Percentiles rank a stretch among this genome's conserved stretches.
phyloP scores from a whole-genome alignment of 2,797 vertebrate genomes.

The Gambelia wislizenii region DNA sequence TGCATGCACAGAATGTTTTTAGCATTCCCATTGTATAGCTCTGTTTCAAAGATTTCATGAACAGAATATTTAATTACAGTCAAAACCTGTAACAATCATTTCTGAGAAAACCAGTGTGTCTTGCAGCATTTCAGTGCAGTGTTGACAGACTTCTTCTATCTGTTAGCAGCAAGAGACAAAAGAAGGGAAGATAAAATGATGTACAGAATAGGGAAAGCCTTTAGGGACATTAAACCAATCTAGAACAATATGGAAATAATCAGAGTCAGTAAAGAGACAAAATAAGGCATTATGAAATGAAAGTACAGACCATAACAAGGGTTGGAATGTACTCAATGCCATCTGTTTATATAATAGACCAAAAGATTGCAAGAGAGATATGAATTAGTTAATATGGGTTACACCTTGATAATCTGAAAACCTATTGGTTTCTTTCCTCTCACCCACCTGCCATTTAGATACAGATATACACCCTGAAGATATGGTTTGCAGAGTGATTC shows the following conservation, averaged over 20 bases:
- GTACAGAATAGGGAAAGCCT: constrained; percentile 61
- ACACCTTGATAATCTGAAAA: constrained; percentile 38
- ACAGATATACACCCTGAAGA: neutral
- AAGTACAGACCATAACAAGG: constrained; percentile 51
- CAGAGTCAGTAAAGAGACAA: constrained; percentile 71
- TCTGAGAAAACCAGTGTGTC: constrained; percentile 63
- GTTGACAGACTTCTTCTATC: constrained; percentile 68
- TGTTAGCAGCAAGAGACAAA: constrained; percentile 69
- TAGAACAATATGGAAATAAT: constrained; percentile 76
- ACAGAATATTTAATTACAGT: constrained; percentile 59
- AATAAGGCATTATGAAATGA: constrained; percentile 69
- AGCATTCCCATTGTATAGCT: constrained; percentile 48
- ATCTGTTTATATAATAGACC: constrained; percentile 57
- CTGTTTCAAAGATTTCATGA: constrained; percentile 71
- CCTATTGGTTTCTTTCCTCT: neutral
- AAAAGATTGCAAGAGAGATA: constrained; percentile 54
- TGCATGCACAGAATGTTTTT: constrained; percentile 20
- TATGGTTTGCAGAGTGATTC: neutral
- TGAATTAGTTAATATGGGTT: constrained; percentile 61
- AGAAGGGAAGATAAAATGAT: constrained; percentile 72
- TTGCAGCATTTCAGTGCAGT: constrained; percentile 69
- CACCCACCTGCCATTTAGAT: neutral
- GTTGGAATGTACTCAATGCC: constrained; percentile 55
- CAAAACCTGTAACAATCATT: constrained; percentile 45
- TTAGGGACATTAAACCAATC: constrained; percentile 71